Percentiles rank a stretch among this genome's conserved stretches.
phyloP scores from a whole-genome alignment of 1,140 invertebrate species.

The Sweltsa coloradensis region DNA sequence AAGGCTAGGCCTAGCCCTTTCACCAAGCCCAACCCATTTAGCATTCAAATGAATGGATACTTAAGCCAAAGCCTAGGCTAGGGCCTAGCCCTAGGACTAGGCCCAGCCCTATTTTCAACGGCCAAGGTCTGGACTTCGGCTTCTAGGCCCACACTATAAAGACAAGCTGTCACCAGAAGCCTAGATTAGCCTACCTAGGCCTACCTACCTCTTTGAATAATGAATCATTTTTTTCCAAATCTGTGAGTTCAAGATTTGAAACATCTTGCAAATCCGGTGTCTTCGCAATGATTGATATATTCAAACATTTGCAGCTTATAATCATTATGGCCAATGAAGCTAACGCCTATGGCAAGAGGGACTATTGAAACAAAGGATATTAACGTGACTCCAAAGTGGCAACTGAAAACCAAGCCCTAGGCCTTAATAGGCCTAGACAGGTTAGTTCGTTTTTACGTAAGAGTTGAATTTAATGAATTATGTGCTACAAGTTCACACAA shows the following conservation, averaged over 20 bases:
- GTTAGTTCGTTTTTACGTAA: too few relatives aligned
- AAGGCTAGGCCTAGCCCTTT: too few relatives aligned
- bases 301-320: slow-evolving; percentile 34
- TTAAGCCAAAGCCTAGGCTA: slow-evolving; percentile 1
- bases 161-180: neutral
- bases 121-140: neutral
- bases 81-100: slow-evolving; percentile 3
- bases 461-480: too few relatives aligned
- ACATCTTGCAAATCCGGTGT: slow-evolving; percentile 26
- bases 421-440: too few relatives aligned
- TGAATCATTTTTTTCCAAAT: slow-evolving; percentile 25
- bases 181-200: slow-evolving; percentile 4
- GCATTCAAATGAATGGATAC: slow-evolving; percentile 26
- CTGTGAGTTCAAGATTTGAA: slow-evolving; percentile 27
- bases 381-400: too few relatives aligned
- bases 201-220: slow-evolving; percentile 32
- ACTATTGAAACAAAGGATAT: too few relatives aligned
- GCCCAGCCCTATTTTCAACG: slow-evolving; percentile 1
- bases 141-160: slow-evolving; percentile 1
- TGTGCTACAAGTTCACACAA: too few relatives aligned
- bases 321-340: too few relatives aligned
- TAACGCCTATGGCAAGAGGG: too few relatives aligned
- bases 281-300: slow-evolving; percentile 33
- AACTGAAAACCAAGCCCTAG: too few relatives aligned
- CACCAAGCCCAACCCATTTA: too few relatives aligned